These are phyloP conservation scores for Ctenodactylus gundi DNA, from an alignment of 2,113 vertebrate genomes.

Conservation along the genomic window DNA sequence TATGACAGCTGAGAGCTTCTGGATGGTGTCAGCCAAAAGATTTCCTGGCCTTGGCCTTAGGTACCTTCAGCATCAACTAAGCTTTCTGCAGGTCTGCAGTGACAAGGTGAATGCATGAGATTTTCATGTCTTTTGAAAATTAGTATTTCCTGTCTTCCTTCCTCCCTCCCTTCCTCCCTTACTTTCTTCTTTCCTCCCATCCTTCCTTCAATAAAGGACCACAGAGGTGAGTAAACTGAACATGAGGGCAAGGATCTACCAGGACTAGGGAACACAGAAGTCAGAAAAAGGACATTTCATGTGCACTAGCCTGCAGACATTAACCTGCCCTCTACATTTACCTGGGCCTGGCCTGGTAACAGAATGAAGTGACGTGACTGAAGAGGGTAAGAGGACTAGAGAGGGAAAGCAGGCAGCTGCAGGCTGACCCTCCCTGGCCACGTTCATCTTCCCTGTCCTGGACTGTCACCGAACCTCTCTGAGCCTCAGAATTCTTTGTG, in stretches of 20 bases:
- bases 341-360: neutral
- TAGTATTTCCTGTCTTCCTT: too few relatives aligned
- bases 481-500: neutral
- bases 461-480: neutral
- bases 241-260: neutral
- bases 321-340: neutral
- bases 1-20: neutral
- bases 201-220: neutral
- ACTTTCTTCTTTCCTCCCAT: neutral
- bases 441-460: neutral
- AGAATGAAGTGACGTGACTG: neutral
- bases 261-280: neutral
- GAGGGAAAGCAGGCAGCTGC: neutral
- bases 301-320: too few relatives aligned
- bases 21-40: neutral
- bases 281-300: neutral
- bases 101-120: neutral
- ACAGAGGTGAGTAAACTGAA: neutral
- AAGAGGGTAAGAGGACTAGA: rapidly evolving
- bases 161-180: too few relatives aligned
- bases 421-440: neutral
- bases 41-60: neutral
- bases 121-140: neutral
- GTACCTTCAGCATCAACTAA: neutral
- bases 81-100: too few relatives aligned